phyloP scores from a whole-genome alignment of 2,113 vertebrate species.

The Sinocyclocheilus grahami region DNA sequence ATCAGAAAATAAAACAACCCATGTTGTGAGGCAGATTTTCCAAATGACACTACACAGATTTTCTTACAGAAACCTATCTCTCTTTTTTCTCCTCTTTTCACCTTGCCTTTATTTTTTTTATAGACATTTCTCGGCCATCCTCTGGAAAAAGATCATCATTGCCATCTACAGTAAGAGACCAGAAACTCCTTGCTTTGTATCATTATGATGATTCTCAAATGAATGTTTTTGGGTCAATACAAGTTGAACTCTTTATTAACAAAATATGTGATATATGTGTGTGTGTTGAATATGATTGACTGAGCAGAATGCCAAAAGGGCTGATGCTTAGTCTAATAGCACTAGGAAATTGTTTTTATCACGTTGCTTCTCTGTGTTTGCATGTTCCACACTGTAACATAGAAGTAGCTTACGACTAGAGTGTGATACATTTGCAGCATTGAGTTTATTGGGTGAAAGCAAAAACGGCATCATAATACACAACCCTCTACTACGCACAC shows the following conservation, averaged over 20 bases:
- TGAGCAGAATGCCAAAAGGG: not conserved
- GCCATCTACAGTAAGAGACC: conserved; percentile 67
- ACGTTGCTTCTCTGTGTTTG: not conserved
- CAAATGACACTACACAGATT: conserved; percentile 56
- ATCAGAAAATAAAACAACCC: conserved; percentile 66
- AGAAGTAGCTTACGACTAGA: not conserved
- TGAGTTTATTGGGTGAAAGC: not conserved
- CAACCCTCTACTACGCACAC: too few relatives aligned
- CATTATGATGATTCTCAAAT: not conserved
- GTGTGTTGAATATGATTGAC: not conserved
- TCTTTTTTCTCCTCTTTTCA: not conserved
- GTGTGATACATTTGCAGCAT: not conserved
- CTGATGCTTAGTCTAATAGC: not conserved
- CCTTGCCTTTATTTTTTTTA: conserved; percentile 44
- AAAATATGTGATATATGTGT: not conserved
- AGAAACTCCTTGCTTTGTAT: not conserved
- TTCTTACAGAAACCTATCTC: conserved; percentile 44
- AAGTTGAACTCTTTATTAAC: not conserved
- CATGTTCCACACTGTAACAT: not conserved
- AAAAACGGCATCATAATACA: not conserved
- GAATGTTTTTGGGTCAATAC: not conserved
- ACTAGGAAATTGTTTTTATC: not conserved
- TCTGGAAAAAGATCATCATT: conserved; percentile 54
- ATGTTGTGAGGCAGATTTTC: conserved; percentile 51
- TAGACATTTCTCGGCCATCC: conserved; percentile 60